Base-by-base conservation (phyloP, 2,888 invertebrate species). In the Poecilobothrus nobilitatus region DNA sequence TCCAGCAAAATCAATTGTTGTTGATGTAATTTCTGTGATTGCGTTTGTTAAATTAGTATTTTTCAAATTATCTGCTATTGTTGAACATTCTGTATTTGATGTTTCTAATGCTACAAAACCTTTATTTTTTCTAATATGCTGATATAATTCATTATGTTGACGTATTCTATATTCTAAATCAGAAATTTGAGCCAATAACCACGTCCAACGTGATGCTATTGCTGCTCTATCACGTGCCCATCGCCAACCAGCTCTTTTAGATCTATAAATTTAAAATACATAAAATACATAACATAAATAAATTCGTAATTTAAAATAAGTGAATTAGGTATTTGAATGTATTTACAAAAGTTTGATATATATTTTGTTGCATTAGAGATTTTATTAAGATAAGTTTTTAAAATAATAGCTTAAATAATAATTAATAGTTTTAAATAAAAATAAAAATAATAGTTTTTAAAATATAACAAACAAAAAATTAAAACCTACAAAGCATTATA, bases 161-260 rank as follows among this genome's bases (percentile, higher is more conserved):
- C 94, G 87, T 75, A 95, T 94, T 78, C 91, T 89, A 81, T 94
- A 94, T 79, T 95, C 95, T 77, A 96, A 83, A 83, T 96, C 96
- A 44, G 92, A 89, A 67, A 96, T 90, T 81, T 95, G 95, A n/a
- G 93, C 90, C 75, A 93, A 91, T 22, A 96, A 84, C 95, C 95
- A 96, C 68, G 91, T 89, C 94, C 95, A 95, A 66, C 94, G 87
- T 6, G 91, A 86, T 1, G 93, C 94, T 66, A 95, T 88, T 27
- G 89, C 87, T 5, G 94, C 91, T 62, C 96, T 87, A 70, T 92
- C 89, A 71, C 88, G 86, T 67, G 91, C 88, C 84, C 89, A 92
- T 74, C 87, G 89, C 94, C 91, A 95, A 75, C 90, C 87, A 71
- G 91, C 92, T 76, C 91, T 88, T 82, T 88, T 94, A 77, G 86